Evolutionary conservation across 2,888 invertebrate species (phyloP), one percentile per base, ranked within the genome.

Genomic region (Hyalella azteca): DNA sequence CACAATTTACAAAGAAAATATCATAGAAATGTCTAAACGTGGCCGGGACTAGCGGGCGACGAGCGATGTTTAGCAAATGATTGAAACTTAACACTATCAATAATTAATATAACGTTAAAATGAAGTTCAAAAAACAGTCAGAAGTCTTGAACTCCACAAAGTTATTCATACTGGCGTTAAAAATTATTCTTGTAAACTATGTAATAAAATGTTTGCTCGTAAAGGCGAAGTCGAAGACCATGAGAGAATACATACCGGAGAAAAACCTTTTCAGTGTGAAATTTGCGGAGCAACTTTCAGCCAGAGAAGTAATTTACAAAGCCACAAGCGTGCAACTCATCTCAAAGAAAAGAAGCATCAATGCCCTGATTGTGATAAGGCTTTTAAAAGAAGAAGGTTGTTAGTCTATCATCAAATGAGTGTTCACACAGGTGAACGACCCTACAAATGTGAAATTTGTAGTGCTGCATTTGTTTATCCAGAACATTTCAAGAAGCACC

Each of bases 151-250:
- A 54, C 66, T 84, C 3, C 85, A 85, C 76, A 80, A 79, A 19
- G 80, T 85, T 22, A 81, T 79, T 39, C 85, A 85, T 54, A 79
- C 82, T 26, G 85, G 83, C 26, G 79, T 83, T 19, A 85, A 83
- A 66, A 83, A 82, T 78, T 83, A 81, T 77, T 40, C 79, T 13
- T 85, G 85, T 78, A 81, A 79, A 41, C 79, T 85, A 29, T 85
- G 85, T 76, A 77, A 81, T 22, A 85, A 85, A 49, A 59, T 49
- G 22, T 84, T 85, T 82, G 81, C 81, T 26, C 78, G 94, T 0
- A 90, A 93, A 73, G 93, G 93, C 0, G 94, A 94, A 87, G 92
- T 95, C 0, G 88, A 92, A n/a, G 94, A 94, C 87, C 95, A 95
- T 85, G 92, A 93, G 87, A 88, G 94, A 41, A 93, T 91, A 3